Base-by-base conservation (phyloP, 1,140 invertebrate species). In the Lithobius niger region DNA sequence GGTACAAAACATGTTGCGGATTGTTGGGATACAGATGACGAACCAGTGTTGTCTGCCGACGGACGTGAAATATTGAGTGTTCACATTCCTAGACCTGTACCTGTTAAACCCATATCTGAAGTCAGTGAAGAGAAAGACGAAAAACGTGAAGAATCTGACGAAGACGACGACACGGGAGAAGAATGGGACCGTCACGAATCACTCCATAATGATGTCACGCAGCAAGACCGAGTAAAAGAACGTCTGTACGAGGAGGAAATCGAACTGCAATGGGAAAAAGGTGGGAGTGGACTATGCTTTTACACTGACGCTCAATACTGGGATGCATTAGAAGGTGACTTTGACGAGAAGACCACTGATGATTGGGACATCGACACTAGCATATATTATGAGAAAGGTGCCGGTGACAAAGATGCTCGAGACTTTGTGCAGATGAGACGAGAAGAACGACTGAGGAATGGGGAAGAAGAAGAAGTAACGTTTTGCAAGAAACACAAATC, bases 201-300 rank as follows among this genome's bases (percentile, higher is more conserved):
- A n/a, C 62, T 77, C 21, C 69, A 77, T 58, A 71, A 80, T 59
- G 77, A 81, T 63, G 76, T 78, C 3, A 67, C 72, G 6, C 72
- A 73, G 36, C 69, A 74, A 60, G 73, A 75, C 53, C 57, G 75
- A 28, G 63, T 60, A 4, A 70, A 71, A 57, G 69, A 74, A 56
- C 58, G 69, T 18, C 60, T 77, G 19, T 81, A 73, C 69, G 79
- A 81, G 64, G 70, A 78, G 58, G 71, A 79, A 61, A 73, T 78
- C 51, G 79, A 81, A 65, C 61, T 79, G 1, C 73, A 74, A 24
- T 81, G 79, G 79, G 79, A 81, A 62, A 81, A 81, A 62, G 79
- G 67, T 27, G 77, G 79, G 2, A 71, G 76, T 57, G 79, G 79
- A 2, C 64, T 81, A 4, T 77, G 79, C n/a, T 81, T 76, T 59